A percentile compares a stretch with the other conserved stretches of the same genome.
Conservation (phyloP, 2,888 invertebrate genomes). For the Noctua pronuba region DNA sequence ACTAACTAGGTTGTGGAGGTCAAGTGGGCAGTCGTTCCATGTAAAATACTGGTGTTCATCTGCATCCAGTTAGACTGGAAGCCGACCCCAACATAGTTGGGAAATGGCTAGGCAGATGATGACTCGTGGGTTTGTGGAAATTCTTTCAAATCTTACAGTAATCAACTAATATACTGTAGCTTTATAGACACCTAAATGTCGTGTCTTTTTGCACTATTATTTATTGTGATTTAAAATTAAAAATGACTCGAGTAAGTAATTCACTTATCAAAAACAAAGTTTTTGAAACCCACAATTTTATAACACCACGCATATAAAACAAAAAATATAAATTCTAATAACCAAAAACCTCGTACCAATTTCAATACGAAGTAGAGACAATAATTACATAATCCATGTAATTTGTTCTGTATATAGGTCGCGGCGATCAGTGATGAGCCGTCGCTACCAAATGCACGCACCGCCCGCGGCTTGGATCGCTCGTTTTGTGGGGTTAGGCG, state of each 20-base stretch:
- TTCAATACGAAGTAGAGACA: constrained; percentile 48
- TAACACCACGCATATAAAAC: neutral
- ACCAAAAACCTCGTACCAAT: constrained; percentile 43
- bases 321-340: constrained; percentile 24
- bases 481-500: constrained; percentile 21
- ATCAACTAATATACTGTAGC: no score
- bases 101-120: no score
- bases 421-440: constrained; percentile 67
- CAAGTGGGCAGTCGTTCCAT: no score
- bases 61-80: no score
- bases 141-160: no score
- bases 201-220: neutral
- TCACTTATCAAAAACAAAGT: neutral
- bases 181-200: no score
- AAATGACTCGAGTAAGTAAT: neutral
- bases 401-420: constrained; percentile 70
- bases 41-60: no score
- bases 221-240: neutral
- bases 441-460: constrained; percentile 72
- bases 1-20: no score
- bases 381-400: constrained; percentile 67
- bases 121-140: neutral
- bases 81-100: no score
- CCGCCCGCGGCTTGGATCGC: constrained; percentile 63
- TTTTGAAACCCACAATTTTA: neutral